Evolutionary conservation across 2,888 invertebrate genomes (phyloP), one percentile per base, ranked within the genome.

Genomic region (Polietes domitor): DNA sequence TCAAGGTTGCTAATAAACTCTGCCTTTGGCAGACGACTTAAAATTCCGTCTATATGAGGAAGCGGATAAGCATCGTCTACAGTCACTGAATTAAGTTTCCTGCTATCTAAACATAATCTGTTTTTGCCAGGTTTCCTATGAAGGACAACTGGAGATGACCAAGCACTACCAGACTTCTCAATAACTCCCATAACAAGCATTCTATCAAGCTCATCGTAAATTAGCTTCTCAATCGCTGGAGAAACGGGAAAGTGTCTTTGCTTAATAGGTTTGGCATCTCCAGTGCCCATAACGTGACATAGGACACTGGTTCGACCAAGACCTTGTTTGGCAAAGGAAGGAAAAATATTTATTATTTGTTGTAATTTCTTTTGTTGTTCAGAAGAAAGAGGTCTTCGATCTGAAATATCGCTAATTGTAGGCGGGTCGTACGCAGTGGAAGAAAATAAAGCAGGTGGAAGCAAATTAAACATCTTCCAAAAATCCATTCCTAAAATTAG

Each of bases 121-220:
- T 85, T 85, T n/a, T n/a, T 87, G 0, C 87, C 87, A 2, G 85
- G 80, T 70, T 89, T 89, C 0, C 80, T 72, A 0, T 88, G 87
- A 65, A 89, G 85, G 0, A 89, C 87, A 1, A 89, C 86, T 0
- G 89, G 89, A 0, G 87, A 88, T 4, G 87, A 87, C 89, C 89
- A 89, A 0, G 87, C 77, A 28, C 90, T 90, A 5, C 83, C 79
- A 0, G 88, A 88, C 12, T 86, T 87, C 47, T 90, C 89, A 0
- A 91, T 87, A 0, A 91, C 86, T 3, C 86, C 88, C 3, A 86
- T 61, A 2, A 32, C 71, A 1, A 91, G 28, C 90, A 91, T 91
- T 1, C 87, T 63, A 43, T 90, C 89, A 0, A 90, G 83, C 77
- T 90, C 89, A 7, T 80, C 68, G 53, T 85, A 80, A 7, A 87